phyloP scores from a whole-genome alignment of 2,797 vertebrate species.

The Moxostoma hubbsi region DNA sequence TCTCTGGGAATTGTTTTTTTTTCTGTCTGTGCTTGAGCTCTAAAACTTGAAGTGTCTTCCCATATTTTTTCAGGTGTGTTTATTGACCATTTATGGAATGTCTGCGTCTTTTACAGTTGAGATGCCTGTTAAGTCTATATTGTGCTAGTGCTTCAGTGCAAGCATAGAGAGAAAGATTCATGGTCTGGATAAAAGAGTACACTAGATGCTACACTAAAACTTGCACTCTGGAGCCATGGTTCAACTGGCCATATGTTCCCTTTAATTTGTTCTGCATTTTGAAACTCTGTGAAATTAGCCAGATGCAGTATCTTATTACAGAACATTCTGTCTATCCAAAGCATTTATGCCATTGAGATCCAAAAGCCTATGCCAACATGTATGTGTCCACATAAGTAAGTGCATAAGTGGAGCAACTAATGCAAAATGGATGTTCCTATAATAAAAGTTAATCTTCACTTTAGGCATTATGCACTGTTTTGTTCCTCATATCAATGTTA shows the following conservation, averaged over 20 bases:
- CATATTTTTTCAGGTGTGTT: background rate
- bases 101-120: background rate
- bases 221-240: background rate
- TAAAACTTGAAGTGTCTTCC: background rate
- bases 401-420: too few species aligned
- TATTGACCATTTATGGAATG: background rate
- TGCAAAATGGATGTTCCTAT: too few species aligned
- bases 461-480: too few species aligned
- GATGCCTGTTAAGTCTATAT: background rate
- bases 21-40: background rate
- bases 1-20: background rate
- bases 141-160: background rate
- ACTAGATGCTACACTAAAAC: background rate
- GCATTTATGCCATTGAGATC: too few species aligned
- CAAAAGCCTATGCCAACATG: too few species aligned
- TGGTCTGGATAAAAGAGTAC: too few species aligned
- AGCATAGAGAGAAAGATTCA: background rate
- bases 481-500: too few species aligned
- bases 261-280: conserved; percentile 17
- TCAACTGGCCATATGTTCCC: background rate
- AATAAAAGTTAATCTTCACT: too few species aligned
- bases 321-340: conserved; percentile 2
- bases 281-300: conserved; percentile 51
- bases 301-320: conserved; percentile 45
- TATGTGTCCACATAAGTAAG: too few species aligned